These are phyloP conservation scores for Jacana jacana DNA, from an alignment of 2,113 vertebrate genomes.

Conservation along the genomic window DNA sequence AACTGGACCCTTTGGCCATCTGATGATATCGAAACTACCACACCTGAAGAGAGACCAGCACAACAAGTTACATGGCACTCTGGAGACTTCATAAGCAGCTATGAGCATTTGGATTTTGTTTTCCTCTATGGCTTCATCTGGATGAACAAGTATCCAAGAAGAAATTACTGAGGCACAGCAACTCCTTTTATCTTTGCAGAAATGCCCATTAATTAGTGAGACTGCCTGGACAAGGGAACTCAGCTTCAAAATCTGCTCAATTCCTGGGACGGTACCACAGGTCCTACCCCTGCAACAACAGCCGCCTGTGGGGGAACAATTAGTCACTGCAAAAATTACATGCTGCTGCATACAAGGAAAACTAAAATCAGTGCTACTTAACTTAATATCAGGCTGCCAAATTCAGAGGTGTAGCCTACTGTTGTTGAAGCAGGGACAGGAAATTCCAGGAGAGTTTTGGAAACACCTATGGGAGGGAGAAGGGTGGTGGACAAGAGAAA, in stretches of 20 bases:
- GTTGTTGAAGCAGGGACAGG: conserved; percentile 13
- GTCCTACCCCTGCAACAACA: background rate
- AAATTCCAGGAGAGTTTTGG: conserved; percentile 41
- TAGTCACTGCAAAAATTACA: conserved; percentile 33
- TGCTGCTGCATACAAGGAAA: background rate
- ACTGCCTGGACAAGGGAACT: background rate
- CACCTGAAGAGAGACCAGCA: background rate
- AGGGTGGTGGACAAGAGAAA: background rate
- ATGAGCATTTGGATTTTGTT: background rate
- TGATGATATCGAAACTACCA: background rate
- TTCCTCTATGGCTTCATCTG: background rate
- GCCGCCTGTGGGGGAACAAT: background rate
- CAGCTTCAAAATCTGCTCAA: background rate
- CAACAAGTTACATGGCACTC: conserved; percentile 2
- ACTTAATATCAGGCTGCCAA: background rate
- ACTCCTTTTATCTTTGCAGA: background rate
- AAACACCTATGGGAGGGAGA: background rate
- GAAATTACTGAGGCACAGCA: background rate
- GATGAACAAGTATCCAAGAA: background rate
- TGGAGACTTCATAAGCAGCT: background rate
- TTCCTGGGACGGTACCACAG: background rate
- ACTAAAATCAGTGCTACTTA: background rate
- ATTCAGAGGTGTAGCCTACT: background rate
- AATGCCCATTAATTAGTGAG: background rate
- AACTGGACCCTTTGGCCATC: background rate